Evolutionary conservation across 2,797 vertebrate species (phyloP), one percentile per base, ranked within the genome.

Genomic region (Glossophaga mutica): DNA sequence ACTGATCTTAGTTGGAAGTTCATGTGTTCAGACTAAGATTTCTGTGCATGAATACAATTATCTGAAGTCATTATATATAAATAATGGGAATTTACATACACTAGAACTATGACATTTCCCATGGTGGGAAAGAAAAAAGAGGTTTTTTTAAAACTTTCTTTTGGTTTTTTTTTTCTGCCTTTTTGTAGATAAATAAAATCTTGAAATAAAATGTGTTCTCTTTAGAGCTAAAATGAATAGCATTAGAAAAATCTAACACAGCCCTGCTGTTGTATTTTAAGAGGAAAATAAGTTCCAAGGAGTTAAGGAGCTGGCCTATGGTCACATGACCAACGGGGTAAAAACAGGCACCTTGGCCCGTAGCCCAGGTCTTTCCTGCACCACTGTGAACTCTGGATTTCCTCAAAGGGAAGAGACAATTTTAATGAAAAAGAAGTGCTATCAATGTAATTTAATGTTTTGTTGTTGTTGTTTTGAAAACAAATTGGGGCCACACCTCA

Each of bases 401-500:
- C 48, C 71, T 90, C 44, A 55, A 68, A 79, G 42, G 21, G 12
- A 87, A 91, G 32, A 78, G 34, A 67, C 0, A 37, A 55, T 73
- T 70, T 32, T 42, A 46, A 46, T 44, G 37, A 89, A 67, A 83
- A 84, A 57, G 67, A 77, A 46, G 37, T 34, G 14, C 21, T 29
- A 12, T 57, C 44, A 19, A 10, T 77, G 37, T 29, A 39, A 9
- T 77, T 67, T 81, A 71, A 50, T 89, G n/a, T 73, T 77, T 71
- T 74, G 7, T 18, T 39, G n/a, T 42, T 81, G 10, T 19, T 42
- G 26, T 65, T 65, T 67, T 82, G 11, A 29, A 81, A 87, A 91
- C 34, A 92, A 76, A 94, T 29, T 18, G 26, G 48, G 32, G 78
- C 46, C 97, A 95, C 93, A 94, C 73, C 82, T 95, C 70, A 48